Base-by-base conservation (phyloP, 2,113 vertebrate species). In the Oostethus manadensis region DNA sequence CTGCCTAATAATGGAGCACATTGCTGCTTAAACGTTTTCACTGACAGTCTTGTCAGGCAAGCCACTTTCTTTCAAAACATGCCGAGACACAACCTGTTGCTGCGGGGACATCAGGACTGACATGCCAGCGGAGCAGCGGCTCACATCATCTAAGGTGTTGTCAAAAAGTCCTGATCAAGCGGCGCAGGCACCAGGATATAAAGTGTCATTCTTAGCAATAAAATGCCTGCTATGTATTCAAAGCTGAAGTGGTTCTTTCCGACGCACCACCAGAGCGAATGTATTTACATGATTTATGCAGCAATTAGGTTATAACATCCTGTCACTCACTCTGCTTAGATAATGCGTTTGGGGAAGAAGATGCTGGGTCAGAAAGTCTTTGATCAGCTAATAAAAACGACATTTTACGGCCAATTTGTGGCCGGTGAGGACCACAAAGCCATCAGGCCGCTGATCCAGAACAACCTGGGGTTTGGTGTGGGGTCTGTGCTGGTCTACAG, bases 331-430 rank as follows among this genome's bases (percentile, higher is more conserved):
- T 74, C 61, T 67, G 35, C 26, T n/a, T 66, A 94, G 93, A 80
- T 95, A 50, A 90, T 92, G 61, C 78, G 68, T 18, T 46, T 93
- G 0, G 68, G 90, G 62, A 87, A 79, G 78, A 88, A 71, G 59
- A 14, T 97, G 4, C 70, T 98, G 42, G 94, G 95, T 0, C 89
- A 87, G 76, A 71, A 58, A 61, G 74, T 86, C 23, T 97, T 97
- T 20, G 72, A 93, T 56, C 80, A 70, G 60, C 64, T 97, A 13
- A 95, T 98, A 94, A 97, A 95, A 88, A 85, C 93, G 89, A 95
- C 94, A 0, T 94, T 98, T 85, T 98, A 97, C 0, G 93, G 94
- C 13, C 94, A 98, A 75, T 97, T 98, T 86, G 94, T 97, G 69
- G 96, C 93, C 0, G 93, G 95, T 0, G 93, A 98, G 76, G 91